These are phyloP conservation scores for Herpetotheres cachinnans DNA, from an alignment of 2,113 vertebrate species.

Conservation along the genomic window DNA sequence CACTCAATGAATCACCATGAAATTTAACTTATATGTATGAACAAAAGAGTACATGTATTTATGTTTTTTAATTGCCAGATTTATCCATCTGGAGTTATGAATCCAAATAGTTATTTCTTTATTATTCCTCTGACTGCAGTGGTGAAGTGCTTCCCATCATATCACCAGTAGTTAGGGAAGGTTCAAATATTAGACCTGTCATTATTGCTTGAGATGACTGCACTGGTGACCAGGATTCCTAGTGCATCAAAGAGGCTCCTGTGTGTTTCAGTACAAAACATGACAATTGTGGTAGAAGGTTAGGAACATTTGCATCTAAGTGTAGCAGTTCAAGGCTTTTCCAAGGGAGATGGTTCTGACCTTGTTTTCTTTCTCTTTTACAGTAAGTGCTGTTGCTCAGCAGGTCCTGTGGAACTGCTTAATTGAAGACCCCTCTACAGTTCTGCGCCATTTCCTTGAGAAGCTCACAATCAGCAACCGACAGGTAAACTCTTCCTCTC, in stretches of 20 bases:
- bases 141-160: not conserved
- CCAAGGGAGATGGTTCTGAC: not conserved
- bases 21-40: not conserved
- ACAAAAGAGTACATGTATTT: not conserved
- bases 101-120: not conserved
- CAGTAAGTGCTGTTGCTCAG: constrained; percentile 96
- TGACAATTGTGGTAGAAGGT: not conserved
- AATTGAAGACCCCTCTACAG: constrained; percentile 96
- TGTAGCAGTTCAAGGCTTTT: not conserved
- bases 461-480: constrained; percentile 97
- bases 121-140: not conserved
- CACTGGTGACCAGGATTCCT: not conserved
- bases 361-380: constrained; percentile 4
- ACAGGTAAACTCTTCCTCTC: constrained; percentile 77
- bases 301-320: not conserved
- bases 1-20: not conserved
- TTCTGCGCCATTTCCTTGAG: constrained; percentile 95
- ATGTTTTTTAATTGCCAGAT: not conserved
- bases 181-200: not conserved
- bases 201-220: not conserved
- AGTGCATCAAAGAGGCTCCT: not conserved
- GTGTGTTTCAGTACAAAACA: not conserved
- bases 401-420: constrained; percentile 98
- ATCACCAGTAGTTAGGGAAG: not conserved
- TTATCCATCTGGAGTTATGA: not conserved